phyloP scores from a whole-genome alignment of 2,113 vertebrate genomes.

The Ellobius talpinus region DNA sequence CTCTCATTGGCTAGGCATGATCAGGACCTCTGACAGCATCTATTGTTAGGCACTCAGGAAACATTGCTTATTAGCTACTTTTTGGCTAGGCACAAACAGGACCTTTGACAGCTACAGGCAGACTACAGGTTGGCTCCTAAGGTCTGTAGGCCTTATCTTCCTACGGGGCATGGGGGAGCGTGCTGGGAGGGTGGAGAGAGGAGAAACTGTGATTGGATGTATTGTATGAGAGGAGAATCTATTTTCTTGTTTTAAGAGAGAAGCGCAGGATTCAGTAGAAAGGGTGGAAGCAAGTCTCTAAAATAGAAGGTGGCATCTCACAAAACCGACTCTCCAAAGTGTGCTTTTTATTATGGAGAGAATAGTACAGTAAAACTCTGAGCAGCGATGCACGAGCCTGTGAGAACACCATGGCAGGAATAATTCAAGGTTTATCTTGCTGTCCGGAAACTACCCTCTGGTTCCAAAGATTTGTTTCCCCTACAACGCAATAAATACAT shows the following conservation, averaged over 20 bases:
- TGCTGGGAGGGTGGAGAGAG: neutral
- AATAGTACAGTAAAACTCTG: neutral
- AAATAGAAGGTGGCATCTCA: neutral
- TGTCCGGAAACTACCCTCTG: neutral
- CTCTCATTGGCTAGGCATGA: too few relatives aligned
- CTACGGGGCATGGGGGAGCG: neutral
- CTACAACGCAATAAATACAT: neutral
- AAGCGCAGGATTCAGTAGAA: neutral
- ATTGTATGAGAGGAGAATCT: neutral
- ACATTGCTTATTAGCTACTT: too few relatives aligned
- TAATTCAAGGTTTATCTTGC: neutral
- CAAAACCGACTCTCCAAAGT: neutral
- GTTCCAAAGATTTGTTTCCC: neutral
- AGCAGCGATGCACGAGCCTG: rapidly evolving
- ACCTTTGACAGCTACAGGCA: too few relatives aligned
- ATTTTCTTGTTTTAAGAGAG: neutral
- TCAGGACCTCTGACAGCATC: too few relatives aligned
- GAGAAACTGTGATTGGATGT: neutral
- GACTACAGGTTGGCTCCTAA: too few relatives aligned
- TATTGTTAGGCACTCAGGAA: too few relatives aligned
- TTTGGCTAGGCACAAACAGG: too few relatives aligned
- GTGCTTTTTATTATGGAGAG: neutral
- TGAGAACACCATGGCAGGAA: neutral
- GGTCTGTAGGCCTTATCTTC: too few relatives aligned
- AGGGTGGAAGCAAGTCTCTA: neutral